phyloP scores from a whole-genome alignment of 2,797 vertebrate genomes.

The Lycodopsis pacificus region DNA sequence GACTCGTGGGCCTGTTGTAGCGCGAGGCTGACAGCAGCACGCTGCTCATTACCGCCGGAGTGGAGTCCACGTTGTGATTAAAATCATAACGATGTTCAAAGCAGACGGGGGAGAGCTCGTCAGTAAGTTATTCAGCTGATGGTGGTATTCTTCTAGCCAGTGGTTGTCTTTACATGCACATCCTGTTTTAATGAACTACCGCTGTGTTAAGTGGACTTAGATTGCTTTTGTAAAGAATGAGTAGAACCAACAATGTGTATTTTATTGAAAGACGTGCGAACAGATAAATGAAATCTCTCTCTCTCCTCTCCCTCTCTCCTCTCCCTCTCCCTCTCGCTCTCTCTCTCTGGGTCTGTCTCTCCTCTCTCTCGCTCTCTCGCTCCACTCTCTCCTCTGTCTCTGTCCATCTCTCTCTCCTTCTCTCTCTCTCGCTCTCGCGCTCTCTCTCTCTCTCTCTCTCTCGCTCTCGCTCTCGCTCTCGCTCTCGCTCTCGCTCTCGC shows the following conservation, averaged over 20 bases:
- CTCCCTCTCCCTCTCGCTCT: too few relatives aligned
- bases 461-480: too few relatives aligned
- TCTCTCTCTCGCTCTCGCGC: too few relatives aligned
- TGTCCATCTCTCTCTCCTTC: too few relatives aligned
- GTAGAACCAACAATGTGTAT: background rate
- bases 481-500: too few relatives aligned
- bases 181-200: background rate
- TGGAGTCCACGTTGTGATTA: constrained; percentile 14
- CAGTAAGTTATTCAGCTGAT: background rate
- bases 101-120: background rate
- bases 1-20: constrained; percentile 2
- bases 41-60: constrained; percentile 10
- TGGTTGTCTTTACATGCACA: background rate
- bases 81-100: constrained; percentile 2
- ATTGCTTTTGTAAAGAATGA: background rate
- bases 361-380: too few relatives aligned
- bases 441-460: too few relatives aligned
- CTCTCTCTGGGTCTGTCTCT: too few relatives aligned
- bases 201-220: background rate
- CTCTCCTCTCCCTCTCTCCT: too few relatives aligned
- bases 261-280: background rate
- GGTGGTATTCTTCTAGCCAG: background rate
- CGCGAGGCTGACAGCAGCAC: constrained; percentile 7
- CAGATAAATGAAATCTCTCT: background rate
- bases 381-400: too few relatives aligned